Evolutionary conservation across 2,888 invertebrate species (phyloP).

Genomic region (Frankliniella fusca): DNA sequence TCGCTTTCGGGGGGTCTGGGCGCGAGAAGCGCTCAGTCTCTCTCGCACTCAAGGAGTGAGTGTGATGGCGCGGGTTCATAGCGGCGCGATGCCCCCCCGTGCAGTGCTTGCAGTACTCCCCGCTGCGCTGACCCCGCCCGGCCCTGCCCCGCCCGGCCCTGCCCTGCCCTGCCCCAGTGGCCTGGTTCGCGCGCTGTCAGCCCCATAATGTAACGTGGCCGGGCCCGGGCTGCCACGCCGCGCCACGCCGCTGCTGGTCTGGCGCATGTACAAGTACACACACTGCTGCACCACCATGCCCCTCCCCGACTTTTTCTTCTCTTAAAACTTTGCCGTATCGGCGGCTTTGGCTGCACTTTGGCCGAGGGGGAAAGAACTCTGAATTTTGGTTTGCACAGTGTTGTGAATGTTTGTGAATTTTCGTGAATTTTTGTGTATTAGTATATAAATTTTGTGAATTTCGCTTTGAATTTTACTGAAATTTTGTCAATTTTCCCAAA

Average conservation of each 20-base stretch:
- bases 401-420: too few species aligned
- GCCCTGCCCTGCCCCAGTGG: neutral
- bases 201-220: neutral
- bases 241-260: neutral
- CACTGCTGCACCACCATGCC: neutral
- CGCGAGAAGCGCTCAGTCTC: neutral
- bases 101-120: neutral
- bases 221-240: neutral
- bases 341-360: too few species aligned
- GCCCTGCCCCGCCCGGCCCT: too few species aligned
- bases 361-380: too few species aligned
- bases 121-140: neutral
- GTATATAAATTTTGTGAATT: too few species aligned
- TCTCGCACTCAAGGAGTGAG: neutral
- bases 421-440: too few species aligned
- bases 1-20: neutral
- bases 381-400: too few species aligned
- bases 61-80: neutral
- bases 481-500: too few species aligned
- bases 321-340: too few species aligned
- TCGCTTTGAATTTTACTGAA: too few species aligned
- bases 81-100: neutral
- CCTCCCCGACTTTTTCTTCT: neutral
- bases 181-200: conserved; percentile 19
- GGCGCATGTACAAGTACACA: neutral